phyloP scores from a whole-genome alignment of 2,797 vertebrate genomes.

The Chaetodon trifasciatus region DNA sequence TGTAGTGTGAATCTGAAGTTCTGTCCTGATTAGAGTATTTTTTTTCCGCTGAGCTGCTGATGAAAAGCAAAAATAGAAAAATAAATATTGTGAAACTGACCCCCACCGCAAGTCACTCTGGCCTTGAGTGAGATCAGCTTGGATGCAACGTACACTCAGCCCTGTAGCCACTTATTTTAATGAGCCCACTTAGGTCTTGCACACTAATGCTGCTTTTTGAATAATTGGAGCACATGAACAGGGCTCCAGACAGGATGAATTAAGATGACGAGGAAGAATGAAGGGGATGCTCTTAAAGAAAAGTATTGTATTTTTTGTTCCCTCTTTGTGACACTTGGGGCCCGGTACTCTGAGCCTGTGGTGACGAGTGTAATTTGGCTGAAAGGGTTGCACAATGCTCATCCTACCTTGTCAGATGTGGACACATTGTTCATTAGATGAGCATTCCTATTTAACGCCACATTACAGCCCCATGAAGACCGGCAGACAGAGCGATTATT shows the following conservation, averaged over 20 bases:
- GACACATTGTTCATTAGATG: conserved; percentile 82
- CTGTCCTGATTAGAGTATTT: conserved; percentile 37
- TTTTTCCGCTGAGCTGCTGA: conserved; percentile 29
- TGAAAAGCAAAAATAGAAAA: conserved; percentile 54
- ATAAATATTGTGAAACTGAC: conserved; percentile 60
- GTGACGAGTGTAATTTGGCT: conserved; percentile 70
- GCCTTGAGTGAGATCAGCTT: conserved; percentile 65
- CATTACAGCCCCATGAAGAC: conserved; percentile 78
- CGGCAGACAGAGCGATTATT: conserved; percentile 71
- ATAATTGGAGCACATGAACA: conserved; percentile 68
- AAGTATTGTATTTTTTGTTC: conserved; percentile 38
- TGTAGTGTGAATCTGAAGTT: conserved; percentile 38
- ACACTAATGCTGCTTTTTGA: conserved; percentile 70
- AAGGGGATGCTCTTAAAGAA: conserved; percentile 45
- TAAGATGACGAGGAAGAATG: conserved; percentile 58
- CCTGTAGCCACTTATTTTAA: conserved; percentile 81
- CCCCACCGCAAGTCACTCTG: conserved; percentile 67
- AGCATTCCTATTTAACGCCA: conserved; percentile 84
- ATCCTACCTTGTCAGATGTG: conserved; percentile 80
- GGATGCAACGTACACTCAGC: conserved; percentile 65
- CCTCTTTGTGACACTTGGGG: conserved; percentile 36
- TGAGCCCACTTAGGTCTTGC: conserved; percentile 79
- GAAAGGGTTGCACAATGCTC: conserved; percentile 75
- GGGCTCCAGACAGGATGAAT: conserved; percentile 57
- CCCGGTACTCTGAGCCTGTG: conserved; percentile 27